These are phyloP conservation scores for Archegozetes longisetosus DNA, from an alignment of 1,140 invertebrate genomes.

Conservation along the genomic window DNA sequence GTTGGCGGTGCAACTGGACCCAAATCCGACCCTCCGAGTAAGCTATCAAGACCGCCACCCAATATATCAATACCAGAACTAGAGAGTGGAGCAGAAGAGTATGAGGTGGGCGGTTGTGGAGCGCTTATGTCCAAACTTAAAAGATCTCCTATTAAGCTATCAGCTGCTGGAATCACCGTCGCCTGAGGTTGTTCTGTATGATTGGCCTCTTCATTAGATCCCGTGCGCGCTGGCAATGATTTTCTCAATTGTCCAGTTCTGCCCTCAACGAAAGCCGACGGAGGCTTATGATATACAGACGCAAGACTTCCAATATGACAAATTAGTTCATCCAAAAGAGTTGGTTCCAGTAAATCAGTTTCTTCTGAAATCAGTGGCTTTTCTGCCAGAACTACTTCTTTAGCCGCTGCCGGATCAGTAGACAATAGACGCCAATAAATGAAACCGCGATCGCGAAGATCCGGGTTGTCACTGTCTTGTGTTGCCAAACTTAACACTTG, in stretches of 20 bases:
- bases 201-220: conserved; percentile 9
- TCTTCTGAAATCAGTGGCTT: conserved; percentile 99
- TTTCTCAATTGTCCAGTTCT: conserved; percentile 26
- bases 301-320: conserved; percentile 97
- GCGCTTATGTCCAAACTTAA: conserved; percentile 77
- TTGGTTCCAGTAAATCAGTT: conserved; percentile 94
- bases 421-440: conserved; percentile 98
- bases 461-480: conserved; percentile 98
- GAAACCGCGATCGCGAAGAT: conserved; percentile 93
- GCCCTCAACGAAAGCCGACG: conserved; percentile 94
- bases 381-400: conserved; percentile 97
- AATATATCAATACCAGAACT: conserved; percentile 43
- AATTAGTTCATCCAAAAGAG: conserved; percentile 91
- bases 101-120: conserved; percentile 28
- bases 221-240: conserved; percentile 25
- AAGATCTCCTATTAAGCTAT: conserved; percentile 89
- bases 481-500: conserved; percentile 77
- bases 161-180: conserved; percentile 73
- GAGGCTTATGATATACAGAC: conserved; percentile 98
- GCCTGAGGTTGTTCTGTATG: conserved; percentile 28
- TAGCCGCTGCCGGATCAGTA: conserved; percentile 94
- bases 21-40: conserved; percentile 38
- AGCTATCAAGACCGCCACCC: conserved; percentile 61
- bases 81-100: conserved; percentile 28
- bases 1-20: conserved; percentile 18